phyloP scores from a whole-genome alignment of 1,140 invertebrate species.

The Thaumetopoea pityocampa region DNA sequence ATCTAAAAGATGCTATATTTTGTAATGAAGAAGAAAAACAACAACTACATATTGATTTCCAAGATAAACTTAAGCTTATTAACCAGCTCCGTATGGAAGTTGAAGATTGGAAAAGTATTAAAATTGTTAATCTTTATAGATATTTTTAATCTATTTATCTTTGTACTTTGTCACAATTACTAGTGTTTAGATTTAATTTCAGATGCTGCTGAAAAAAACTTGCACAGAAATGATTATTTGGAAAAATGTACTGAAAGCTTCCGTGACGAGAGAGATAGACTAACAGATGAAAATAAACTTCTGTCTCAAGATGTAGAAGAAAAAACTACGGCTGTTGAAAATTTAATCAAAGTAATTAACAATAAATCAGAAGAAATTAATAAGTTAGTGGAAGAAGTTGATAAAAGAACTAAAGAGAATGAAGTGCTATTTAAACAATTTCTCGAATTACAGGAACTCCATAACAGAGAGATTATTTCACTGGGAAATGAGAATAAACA shows the following conservation, averaged over 20 bases:
- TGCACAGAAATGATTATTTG: slow-evolving; percentile 42
- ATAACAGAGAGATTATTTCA: slow-evolving; percentile 29
- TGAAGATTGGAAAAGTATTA: slow-evolving; percentile 53
- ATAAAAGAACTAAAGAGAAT: slow-evolving; percentile 36
- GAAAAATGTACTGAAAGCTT: slow-evolving; percentile 38
- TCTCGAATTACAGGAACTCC: slow-evolving; percentile 28
- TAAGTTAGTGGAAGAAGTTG: slow-evolving; percentile 37
- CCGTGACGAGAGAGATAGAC: slow-evolving; percentile 29
- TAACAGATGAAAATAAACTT: slow-evolving; percentile 34
- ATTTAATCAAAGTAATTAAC: slow-evolving; percentile 41
- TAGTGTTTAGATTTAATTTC: too few relatives aligned
- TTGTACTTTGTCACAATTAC: too few relatives aligned
- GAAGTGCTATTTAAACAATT: slow-evolving; percentile 31
- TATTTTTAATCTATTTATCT: slow-evolving; percentile 2
- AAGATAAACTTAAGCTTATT: slow-evolving; percentile 47
- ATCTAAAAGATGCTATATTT: slow-evolving; percentile 42
- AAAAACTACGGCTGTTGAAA: slow-evolving; percentile 36
- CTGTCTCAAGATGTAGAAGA: slow-evolving; percentile 35
- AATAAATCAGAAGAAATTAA: slow-evolving; percentile 53
- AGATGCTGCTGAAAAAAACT: slow-evolving; percentile 45
- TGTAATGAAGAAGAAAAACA: slow-evolving; percentile 57
- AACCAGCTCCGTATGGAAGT: slow-evolving; percentile 48
- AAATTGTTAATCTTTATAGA: slow-evolving; percentile 14
- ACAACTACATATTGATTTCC: slow-evolving; percentile 41
- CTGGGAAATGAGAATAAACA: slow-evolving; percentile 44